These are phyloP conservation scores for Prorops nasuta DNA, from an alignment of 1,140 invertebrate genomes.

Conservation along the genomic window DNA sequence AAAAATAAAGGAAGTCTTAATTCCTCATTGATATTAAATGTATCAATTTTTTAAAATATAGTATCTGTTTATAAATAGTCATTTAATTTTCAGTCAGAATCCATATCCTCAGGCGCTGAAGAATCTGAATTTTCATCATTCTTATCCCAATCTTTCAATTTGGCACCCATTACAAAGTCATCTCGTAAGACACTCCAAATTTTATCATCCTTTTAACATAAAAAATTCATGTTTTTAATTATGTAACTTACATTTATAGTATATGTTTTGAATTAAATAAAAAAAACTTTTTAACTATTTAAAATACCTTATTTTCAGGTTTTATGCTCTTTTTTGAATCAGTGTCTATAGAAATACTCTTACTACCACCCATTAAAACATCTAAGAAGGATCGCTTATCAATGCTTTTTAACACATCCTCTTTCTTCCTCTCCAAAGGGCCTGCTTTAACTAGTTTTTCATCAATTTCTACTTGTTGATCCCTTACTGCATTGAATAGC, in stretches of 20 bases:
- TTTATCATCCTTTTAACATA: constrained; percentile 33
- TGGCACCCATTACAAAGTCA: constrained; percentile 85
- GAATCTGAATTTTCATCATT: constrained; percentile 56
- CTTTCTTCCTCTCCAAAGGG: constrained; percentile 75
- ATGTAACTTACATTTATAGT: neutral
- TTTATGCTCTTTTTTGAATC: constrained; percentile 12
- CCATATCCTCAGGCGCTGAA: constrained; percentile 37
- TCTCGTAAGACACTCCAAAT: constrained; percentile 68
- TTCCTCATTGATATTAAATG: too few species aligned
- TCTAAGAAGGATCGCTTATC: constrained; percentile 82
- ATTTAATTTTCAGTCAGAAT: constrained; percentile 26
- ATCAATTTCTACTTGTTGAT: constrained; percentile 78
- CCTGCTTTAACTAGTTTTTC: constrained; percentile 72
- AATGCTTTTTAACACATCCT: constrained; percentile 78
- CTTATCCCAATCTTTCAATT: constrained; percentile 90
- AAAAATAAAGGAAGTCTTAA: too few species aligned
- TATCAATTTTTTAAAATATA: too few species aligned
- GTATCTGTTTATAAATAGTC: too few species aligned
- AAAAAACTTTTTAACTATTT: neutral
- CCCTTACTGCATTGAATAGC: constrained; percentile 85
- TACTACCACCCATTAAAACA: constrained; percentile 71
- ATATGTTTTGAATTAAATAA: neutral
- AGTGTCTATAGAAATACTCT: constrained; percentile 47
- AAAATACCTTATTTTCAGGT: constrained; percentile 9
- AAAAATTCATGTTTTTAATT: neutral